phyloP scores from a whole-genome alignment of 2,113 vertebrate genomes.

The Muntiacus reevesi region DNA sequence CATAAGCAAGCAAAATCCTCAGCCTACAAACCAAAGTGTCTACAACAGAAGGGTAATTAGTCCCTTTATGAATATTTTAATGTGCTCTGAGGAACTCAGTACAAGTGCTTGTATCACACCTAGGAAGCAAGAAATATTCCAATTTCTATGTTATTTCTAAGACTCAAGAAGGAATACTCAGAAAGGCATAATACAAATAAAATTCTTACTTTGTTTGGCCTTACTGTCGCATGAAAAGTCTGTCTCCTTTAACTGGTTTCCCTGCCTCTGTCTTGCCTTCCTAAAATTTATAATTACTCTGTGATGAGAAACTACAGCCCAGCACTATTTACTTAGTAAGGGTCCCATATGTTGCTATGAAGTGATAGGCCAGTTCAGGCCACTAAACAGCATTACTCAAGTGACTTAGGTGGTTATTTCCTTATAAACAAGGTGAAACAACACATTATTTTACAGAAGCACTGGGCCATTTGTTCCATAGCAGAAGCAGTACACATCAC shows the following conservation, averaged over 20 bases:
- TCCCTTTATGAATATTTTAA: not conserved
- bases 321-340: not conserved
- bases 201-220: not conserved
- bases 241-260: not conserved
- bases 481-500: not conserved
- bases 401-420: not conserved
- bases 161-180: not conserved
- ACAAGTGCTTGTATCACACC: not conserved
- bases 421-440: not conserved
- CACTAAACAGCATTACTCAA: not conserved
- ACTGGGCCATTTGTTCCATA: not conserved
- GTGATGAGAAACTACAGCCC: not conserved
- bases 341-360: not conserved
- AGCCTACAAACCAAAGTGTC: not conserved
- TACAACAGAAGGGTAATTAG: not conserved
- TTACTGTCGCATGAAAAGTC: not conserved
- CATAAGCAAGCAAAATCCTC: not conserved
- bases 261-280: not conserved
- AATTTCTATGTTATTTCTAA: not conserved
- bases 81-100: not conserved
- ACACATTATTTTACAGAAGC: not conserved
- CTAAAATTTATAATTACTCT: not conserved
- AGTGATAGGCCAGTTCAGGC: not conserved
- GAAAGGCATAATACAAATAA: not conserved
- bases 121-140: not conserved